A percentile compares a stretch with the other conserved stretches of the same genome.
These are phyloP conservation scores for Corythornis madagascariensis DNA, from an alignment of 2,113 vertebrate genomes.

Conservation along the genomic window DNA sequence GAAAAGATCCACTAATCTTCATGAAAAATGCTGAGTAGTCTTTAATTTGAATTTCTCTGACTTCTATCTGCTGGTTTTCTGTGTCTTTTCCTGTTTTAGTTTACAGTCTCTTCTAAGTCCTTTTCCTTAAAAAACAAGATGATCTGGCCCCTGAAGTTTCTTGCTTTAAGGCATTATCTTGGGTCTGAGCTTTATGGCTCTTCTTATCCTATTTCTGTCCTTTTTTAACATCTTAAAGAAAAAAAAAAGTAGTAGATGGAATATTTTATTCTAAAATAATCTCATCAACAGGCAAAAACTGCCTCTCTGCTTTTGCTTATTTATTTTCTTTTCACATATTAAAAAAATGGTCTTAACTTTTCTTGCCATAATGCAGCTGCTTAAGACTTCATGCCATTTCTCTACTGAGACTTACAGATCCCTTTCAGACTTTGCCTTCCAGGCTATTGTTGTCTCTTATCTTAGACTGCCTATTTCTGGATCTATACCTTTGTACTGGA, in stretches of 20 bases:
- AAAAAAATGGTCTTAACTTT: not conserved
- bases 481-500: not conserved
- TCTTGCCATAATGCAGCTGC: not conserved
- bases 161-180: not conserved
- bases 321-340: not conserved
- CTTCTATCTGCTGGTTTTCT: not conserved
- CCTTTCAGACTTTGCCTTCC: not conserved
- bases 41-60: not conserved
- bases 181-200: not conserved
- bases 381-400: not conserved
- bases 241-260: not conserved
- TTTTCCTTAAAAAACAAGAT: not conserved
- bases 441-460: not conserved
- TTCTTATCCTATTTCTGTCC: not conserved
- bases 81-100: not conserved
- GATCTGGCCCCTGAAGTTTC: not conserved
- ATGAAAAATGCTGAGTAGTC: not conserved
- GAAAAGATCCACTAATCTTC: not conserved
- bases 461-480: not conserved
- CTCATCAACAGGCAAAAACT: not conserved
- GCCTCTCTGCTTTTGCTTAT: not conserved
- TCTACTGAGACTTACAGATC: not conserved
- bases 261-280: not conserved
- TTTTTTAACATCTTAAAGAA: not conserved
- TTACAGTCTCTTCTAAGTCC: not conserved